Evolutionary conservation across 2,888 invertebrate species (phyloP).

Genomic region (Mantis religiosa): DNA sequence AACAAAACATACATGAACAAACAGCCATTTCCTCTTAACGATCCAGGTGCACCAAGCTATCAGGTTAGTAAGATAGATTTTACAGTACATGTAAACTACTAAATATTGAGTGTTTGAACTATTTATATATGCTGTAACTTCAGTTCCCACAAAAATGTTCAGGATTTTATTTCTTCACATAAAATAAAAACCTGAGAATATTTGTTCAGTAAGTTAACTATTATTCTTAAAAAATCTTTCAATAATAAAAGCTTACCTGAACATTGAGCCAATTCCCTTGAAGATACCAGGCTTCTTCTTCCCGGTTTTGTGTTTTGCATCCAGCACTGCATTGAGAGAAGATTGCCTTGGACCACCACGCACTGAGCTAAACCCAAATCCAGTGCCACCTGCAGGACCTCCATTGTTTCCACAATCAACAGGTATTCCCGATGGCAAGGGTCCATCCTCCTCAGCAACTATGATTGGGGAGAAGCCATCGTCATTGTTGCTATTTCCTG

Average conservation of each 20-base stretch:
- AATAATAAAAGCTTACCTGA: constrained; percentile 51
- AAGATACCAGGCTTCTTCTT: constrained; percentile 73
- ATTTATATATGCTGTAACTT: too few relatives aligned
- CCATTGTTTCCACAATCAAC: not conserved
- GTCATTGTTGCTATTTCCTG: not conserved
- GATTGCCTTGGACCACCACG: constrained; percentile 73
- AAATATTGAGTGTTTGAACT: too few relatives aligned
- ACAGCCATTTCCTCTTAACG: too few relatives aligned
- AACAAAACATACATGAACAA: too few relatives aligned
- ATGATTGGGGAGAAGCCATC: constrained; percentile 21
- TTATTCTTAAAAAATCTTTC: not conserved
- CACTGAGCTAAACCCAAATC: constrained; percentile 40
- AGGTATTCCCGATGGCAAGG: constrained; percentile 60
- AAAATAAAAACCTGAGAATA: not conserved
- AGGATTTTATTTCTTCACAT: not conserved
- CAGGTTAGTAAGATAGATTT: too few relatives aligned
- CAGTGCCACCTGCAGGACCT: not conserved
- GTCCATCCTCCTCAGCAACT: constrained; percentile 49
- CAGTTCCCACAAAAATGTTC: not conserved
- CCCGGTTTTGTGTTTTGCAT: constrained; percentile 51
- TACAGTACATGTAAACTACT: too few relatives aligned
- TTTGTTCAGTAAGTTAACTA: not conserved
- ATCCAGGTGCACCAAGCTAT: too few relatives aligned
- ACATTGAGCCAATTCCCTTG: constrained; percentile 75
- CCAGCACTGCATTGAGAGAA: constrained; percentile 63